Conservation (phyloP, 2,888 invertebrate species). For the Amblyjoppa fuscipennis region DNA sequence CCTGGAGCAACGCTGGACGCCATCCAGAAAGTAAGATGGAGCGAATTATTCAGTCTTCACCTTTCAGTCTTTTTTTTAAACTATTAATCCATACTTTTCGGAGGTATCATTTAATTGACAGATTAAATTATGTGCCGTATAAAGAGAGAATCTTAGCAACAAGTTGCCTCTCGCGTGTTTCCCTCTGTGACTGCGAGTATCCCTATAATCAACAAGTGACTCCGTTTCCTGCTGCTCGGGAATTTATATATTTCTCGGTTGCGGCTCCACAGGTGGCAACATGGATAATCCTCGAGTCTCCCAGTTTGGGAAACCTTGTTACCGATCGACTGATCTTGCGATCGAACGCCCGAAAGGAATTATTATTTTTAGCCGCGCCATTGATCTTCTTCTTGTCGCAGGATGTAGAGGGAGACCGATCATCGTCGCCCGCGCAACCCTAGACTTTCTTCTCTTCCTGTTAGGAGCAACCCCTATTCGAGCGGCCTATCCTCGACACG, state of each 20-base stretch:
- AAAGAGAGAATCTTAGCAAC: conserved; percentile 75
- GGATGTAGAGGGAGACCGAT: conserved; percentile 46
- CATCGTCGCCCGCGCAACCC: not conserved
- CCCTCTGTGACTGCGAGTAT: conserved; percentile 72
- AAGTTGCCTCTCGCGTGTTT: conserved; percentile 77
- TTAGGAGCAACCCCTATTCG: not conserved
- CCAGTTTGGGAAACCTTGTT: conserved; percentile 27
- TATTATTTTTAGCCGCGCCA: not conserved
- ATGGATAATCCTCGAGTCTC: conserved; percentile 62
- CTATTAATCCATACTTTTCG: not conserved
- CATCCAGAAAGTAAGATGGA: too few relatives aligned
- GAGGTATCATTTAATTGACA: not conserved
- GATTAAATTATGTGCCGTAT: conserved; percentile 7
- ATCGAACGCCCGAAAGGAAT: not conserved
- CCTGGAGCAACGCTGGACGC: too few relatives aligned
- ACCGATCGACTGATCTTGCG: conserved; percentile 31
- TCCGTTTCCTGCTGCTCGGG: conserved; percentile 72
- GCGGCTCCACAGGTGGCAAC: conserved; percentile 81
- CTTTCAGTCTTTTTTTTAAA: not conserved
- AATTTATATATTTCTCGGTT: conserved; percentile 79
- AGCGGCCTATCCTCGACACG: not conserved
- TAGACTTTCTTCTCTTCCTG: not conserved
- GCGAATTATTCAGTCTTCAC: too few relatives aligned
- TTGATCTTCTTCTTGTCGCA: not conserved
- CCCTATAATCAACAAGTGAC: conserved; percentile 82